Conservation (phyloP, 2,888 invertebrate species). For the Lobophora halterata region DNA sequence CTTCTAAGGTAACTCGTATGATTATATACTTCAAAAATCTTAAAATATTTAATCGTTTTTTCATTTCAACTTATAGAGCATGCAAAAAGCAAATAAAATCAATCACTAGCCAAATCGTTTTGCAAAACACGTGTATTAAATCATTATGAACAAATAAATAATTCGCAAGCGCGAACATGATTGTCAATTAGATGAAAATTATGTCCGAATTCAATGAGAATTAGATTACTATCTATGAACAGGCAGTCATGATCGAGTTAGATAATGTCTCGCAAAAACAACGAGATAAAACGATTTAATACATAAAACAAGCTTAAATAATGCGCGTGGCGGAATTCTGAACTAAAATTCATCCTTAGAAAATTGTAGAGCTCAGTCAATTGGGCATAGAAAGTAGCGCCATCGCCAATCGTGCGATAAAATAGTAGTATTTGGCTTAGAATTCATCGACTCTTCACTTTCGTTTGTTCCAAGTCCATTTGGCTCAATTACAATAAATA, state of each 20-base stretch:
- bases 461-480: constrained; percentile 54
- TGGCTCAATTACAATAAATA: constrained; percentile 53
- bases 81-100: constrained; percentile 11
- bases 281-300: constrained; percentile 17
- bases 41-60: too few relatives aligned
- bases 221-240: constrained; percentile 29
- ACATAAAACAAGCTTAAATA: constrained; percentile 14
- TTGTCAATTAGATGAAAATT: constrained; percentile 30
- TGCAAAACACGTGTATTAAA: constrained; percentile 16
- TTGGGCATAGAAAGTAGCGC: constrained; percentile 22
- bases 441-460: constrained; percentile 49
- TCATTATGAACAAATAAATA: constrained; percentile 25
- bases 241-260: constrained; percentile 27
- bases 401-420: too few relatives aligned
- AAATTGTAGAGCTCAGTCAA: constrained; percentile 1
- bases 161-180: constrained; percentile 29
- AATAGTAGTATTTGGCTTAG: too few relatives aligned
- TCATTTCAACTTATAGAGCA: too few relatives aligned
- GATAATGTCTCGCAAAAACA: constrained; percentile 33
- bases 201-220: constrained; percentile 27
- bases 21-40: too few relatives aligned
- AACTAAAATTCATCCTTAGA: constrained; percentile 5
- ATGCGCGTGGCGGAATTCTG: constrained; percentile 13
- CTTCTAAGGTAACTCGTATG: too few relatives aligned
- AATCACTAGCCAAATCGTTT: constrained; percentile 21